These are phyloP conservation scores for Sisyra nigra DNA, from an alignment of 2,888 invertebrate genomes.

Conservation along the genomic window DNA sequence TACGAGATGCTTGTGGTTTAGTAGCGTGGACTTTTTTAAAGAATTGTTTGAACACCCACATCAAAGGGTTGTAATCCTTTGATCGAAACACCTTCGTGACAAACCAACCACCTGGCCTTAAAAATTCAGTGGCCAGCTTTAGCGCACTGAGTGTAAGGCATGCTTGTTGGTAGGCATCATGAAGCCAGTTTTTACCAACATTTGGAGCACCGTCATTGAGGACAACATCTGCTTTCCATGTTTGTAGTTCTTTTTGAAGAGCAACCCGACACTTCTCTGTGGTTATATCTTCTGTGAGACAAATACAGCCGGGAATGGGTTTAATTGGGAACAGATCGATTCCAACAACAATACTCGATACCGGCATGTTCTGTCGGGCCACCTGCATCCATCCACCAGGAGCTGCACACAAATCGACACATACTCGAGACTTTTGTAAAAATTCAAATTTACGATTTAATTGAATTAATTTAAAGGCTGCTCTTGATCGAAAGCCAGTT, in stretches of 20 bases:
- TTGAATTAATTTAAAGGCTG: constrained; percentile 98
- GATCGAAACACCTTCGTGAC: constrained; percentile 97
- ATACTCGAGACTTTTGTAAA: constrained; percentile 87
- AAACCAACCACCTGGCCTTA: constrained; percentile 89
- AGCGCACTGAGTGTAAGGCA: constrained; percentile 83
- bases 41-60: constrained; percentile 92
- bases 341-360: constrained; percentile 86
- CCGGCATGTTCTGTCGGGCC: constrained; percentile 93
- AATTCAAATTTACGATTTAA: constrained; percentile 95
- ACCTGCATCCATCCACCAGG: constrained; percentile 99
- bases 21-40: constrained; percentile 96
- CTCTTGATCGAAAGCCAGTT: constrained; percentile 92
- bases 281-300: constrained; percentile 88
- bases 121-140: constrained; percentile 78
- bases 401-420: constrained; percentile 96
- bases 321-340: constrained; percentile 93
- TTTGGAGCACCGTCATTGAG: constrained; percentile 98
- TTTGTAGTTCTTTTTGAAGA: constrained; percentile 71
- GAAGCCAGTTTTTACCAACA: constrained; percentile 90
- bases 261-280: constrained; percentile 80
- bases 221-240: constrained; percentile 94
- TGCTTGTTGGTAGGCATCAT: constrained; percentile 92
- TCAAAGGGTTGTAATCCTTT: constrained; percentile 87
- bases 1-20: constrained; percentile 95
- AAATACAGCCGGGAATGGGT: constrained; percentile 77